phyloP scores from a whole-genome alignment of 2,888 invertebrate genomes.

The Tetragnatha montana region DNA sequence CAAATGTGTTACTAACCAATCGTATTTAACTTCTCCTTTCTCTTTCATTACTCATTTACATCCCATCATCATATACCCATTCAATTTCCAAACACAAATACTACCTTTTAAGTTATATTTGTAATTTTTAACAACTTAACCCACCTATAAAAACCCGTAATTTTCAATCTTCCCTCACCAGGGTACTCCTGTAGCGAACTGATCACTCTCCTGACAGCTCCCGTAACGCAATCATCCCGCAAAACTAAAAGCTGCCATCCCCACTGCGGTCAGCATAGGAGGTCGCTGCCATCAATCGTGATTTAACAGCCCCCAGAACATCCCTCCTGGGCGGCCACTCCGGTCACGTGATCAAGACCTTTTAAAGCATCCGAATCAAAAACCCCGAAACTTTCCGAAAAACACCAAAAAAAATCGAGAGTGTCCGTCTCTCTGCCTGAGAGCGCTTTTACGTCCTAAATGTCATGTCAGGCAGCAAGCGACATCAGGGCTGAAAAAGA shows the following conservation, averaged over 20 bases:
- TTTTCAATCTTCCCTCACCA: no score
- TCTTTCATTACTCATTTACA: no score
- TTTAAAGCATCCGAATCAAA: constrained; percentile 13
- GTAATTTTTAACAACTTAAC: no score
- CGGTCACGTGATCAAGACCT: constrained; percentile 3
- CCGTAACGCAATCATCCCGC: no score
- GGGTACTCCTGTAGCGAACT: no score
- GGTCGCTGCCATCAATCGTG: background rate
- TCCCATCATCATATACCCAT: no score
- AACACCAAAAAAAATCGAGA: constrained; percentile 9
- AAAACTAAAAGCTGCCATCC: background rate
- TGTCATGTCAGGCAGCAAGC: constrained; percentile 23
- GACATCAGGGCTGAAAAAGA: background rate
- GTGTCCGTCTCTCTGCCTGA: constrained; percentile 35
- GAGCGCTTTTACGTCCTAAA: constrained; percentile 41
- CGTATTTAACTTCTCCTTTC: no score
- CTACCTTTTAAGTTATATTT: no score
- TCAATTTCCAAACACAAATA: no score
- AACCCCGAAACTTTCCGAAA: background rate
- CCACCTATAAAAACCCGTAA: no score
- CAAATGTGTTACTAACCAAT: no score
- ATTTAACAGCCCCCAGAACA: background rate
- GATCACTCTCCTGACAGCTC: no score
- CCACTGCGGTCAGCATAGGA: background rate
- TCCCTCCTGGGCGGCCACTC: background rate